Conservation (phyloP, 2,888 invertebrate species). For the Drosophila longiperda region DNA sequence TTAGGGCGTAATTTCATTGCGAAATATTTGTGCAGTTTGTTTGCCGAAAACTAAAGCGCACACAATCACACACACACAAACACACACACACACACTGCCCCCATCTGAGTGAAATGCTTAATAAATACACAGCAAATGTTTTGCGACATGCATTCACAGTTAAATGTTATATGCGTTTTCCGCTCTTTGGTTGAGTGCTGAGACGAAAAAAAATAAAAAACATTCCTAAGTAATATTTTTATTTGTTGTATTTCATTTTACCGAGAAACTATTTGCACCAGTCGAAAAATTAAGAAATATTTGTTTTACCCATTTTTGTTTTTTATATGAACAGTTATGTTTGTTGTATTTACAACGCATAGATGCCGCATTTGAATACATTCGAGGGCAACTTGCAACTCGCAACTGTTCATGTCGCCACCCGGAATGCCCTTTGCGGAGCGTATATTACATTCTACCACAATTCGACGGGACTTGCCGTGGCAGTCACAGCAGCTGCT, state of each 20-base stretch:
- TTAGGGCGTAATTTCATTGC: slow-evolving; percentile 76
- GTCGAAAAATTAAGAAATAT: slow-evolving; percentile 48
- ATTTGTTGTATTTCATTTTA: slow-evolving; percentile 7
- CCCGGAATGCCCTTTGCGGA: slow-evolving; percentile 11
- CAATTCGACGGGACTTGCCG: neutral
- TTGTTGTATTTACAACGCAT: slow-evolving; percentile 40
- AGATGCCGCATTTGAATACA: slow-evolving; percentile 55
- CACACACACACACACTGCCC: slow-evolving; percentile 4
- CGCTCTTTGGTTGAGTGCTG: slow-evolving; percentile 35
- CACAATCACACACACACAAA: slow-evolving; percentile 22
- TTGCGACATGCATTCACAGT: slow-evolving; percentile 14
- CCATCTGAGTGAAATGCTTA: slow-evolving; percentile 60
- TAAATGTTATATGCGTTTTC: slow-evolving; percentile 21
- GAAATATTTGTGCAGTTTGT: slow-evolving; percentile 71
- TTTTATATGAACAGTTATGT: slow-evolving; percentile 41
- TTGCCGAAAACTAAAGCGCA: slow-evolving; percentile 49
- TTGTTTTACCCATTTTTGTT: slow-evolving; percentile 33
- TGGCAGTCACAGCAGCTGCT: no score
- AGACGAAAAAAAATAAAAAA: slow-evolving; percentile 41
- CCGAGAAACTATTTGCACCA: slow-evolving; percentile 58
- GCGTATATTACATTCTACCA: slow-evolving; percentile 6
- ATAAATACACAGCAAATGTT: slow-evolving; percentile 61
- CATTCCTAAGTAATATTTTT: slow-evolving; percentile 52
- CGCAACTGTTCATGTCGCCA: slow-evolving; percentile 13
- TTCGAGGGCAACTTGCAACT: slow-evolving; percentile 33